Percentiles rank a stretch among this genome's conserved stretches.
phyloP scores from a whole-genome alignment of 2,888 invertebrate species.

The Tiliacea aurago region DNA sequence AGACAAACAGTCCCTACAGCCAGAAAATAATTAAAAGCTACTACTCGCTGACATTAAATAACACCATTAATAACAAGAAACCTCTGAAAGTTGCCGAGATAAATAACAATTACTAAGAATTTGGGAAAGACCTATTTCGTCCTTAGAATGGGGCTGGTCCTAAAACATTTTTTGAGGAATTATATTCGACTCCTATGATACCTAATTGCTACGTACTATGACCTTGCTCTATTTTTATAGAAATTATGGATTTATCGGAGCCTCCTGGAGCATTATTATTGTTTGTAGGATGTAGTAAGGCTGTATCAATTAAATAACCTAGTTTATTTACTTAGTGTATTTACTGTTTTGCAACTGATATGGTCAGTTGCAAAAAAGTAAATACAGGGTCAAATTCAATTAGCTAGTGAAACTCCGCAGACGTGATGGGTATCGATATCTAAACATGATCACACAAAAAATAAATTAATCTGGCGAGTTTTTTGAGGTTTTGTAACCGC shows the following conservation, averaged over 20 bases:
- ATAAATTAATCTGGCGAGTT: too few species aligned
- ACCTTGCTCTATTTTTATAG: slow-evolving; percentile 28
- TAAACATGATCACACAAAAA: too few species aligned
- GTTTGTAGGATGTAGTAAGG: not conserved
- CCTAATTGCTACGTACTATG: slow-evolving; percentile 34
- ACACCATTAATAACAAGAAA: slow-evolving; percentile 87
- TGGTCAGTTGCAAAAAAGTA: too few species aligned
- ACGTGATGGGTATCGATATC: too few species aligned
- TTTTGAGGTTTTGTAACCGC: too few species aligned
- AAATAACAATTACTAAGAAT: slow-evolving; percentile 85
- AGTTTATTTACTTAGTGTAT: too few species aligned
- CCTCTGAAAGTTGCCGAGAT: slow-evolving; percentile 84
- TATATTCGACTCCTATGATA: slow-evolving; percentile 37
- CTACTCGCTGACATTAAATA: slow-evolving; percentile 83
- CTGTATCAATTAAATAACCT: not conserved
- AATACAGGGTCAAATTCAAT: too few species aligned
- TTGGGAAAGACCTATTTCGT: slow-evolving; percentile 74
- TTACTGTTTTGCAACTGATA: not conserved
- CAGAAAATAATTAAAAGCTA: slow-evolving; percentile 87
- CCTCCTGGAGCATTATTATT: not conserved
- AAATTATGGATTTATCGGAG: slow-evolving; percentile 12
- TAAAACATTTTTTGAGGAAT: slow-evolving; percentile 65
- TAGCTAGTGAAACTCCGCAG: too few species aligned
- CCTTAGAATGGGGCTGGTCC: slow-evolving; percentile 63
- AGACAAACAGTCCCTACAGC: slow-evolving; percentile 76